Percentiles rank a stretch among this genome's conserved stretches.
Evolutionary conservation across 2,113 vertebrate genomes (phyloP).

Genomic region (Meriones unguiculatus): DNA sequence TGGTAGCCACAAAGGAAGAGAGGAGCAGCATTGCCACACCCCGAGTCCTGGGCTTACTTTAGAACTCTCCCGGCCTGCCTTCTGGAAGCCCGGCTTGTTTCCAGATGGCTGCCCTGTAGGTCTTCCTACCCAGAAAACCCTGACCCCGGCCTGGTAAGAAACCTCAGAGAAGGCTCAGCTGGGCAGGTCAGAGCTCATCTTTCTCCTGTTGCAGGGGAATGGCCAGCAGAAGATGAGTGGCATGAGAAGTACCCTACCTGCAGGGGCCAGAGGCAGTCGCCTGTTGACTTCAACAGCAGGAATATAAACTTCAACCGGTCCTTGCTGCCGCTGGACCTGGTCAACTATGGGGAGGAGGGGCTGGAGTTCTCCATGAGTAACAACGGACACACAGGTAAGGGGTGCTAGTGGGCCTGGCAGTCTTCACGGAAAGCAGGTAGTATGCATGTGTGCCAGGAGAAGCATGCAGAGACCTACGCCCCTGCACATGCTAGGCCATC

Average conservation of each 20-base stretch:
- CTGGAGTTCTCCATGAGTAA: slow-evolving; percentile 89
- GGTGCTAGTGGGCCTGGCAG: neutral
- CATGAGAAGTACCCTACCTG: slow-evolving; percentile 87
- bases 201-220: slow-evolving; percentile 80
- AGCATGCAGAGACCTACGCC: accelerated
- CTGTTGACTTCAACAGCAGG: slow-evolving; percentile 91
- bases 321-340: slow-evolving; percentile 87
- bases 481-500: neutral
- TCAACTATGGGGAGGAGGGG: slow-evolving; percentile 85
- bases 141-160: neutral
- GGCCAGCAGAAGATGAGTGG: slow-evolving; percentile 92
- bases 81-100: neutral
- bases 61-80: accelerated
- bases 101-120: neutral
- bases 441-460: accelerated
- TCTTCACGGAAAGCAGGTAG: neutral
- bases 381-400: slow-evolving; percentile 94
- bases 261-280: slow-evolving; percentile 90
- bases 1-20: neutral
- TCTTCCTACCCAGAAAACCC: neutral
- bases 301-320: slow-evolving; percentile 85
- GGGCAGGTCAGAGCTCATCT: neutral
- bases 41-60: accelerated
- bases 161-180: neutral
- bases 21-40: neutral